Percentiles rank a stretch among this genome's conserved stretches.
Conservation (phyloP, 2,113 vertebrate genomes). For the Eulacestoma nigropectus region DNA sequence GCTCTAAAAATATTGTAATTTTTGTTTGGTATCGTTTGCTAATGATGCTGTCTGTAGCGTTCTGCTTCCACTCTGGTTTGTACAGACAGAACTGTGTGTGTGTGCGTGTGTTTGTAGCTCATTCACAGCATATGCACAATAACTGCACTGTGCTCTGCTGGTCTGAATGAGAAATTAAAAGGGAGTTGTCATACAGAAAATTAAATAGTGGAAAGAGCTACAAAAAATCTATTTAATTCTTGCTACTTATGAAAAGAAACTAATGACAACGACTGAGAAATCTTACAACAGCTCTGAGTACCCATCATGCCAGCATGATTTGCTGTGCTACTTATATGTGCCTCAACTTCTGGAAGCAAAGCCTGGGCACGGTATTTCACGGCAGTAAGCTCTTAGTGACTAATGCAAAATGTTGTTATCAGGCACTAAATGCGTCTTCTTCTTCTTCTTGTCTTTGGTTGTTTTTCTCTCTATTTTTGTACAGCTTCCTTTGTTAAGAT, state of each 20-base stretch:
- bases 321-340: background rate
- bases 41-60: background rate
- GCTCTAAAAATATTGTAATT: background rate
- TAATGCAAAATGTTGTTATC: background rate
- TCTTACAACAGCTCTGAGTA: background rate
- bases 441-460: background rate
- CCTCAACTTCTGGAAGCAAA: background rate
- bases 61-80: background rate
- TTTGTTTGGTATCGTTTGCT: background rate
- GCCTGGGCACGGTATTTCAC: background rate
- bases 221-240: background rate
- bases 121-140: background rate
- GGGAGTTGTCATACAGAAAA: background rate
- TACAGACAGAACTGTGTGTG: background rate
- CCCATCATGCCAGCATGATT: background rate
- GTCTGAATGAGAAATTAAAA: background rate
- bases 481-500: background rate
- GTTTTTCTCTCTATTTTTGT: background rate
- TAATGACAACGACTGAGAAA: background rate
- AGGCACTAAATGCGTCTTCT: background rate
- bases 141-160: background rate
- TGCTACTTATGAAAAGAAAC: background rate
- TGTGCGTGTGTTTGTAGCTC: background rate
- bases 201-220: background rate
- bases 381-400: background rate